Base-by-base conservation (phyloP, 2,113 vertebrate species). In the Siniperca knerii region DNA sequence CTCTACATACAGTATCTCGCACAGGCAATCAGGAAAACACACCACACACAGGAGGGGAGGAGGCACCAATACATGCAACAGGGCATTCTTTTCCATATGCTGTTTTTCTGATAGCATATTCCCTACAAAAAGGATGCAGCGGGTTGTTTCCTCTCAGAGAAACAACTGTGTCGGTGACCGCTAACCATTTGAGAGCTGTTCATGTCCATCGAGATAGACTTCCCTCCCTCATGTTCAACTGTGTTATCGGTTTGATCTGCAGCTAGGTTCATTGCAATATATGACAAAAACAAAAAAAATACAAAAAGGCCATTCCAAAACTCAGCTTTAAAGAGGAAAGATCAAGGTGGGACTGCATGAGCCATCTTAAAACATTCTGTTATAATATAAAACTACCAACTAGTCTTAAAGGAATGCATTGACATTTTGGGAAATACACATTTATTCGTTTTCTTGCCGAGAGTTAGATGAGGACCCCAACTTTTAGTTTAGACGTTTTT, bases 81-180 rank as follows among this genome's bases (percentile, higher is more conserved):
- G 86, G 85, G 89, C 94, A 95, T 92, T 93, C 86, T 92, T 87
- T 88, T 90, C 82, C 62, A 92, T 92, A 79, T 91, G 92, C 90
- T 81, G 87, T 70, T 70, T 70, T 75, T 69, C 80, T 85, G 65
- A 79, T 85, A 91, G 90, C 78, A 85, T 86, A 86, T 81, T 83
- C 54, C 75, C 68, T 77, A n/a, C n/a, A 85, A 60, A 62, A 82
- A 70, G 72, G 21, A 76, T 75, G 79, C 77, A 77, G 73, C 29
- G 67, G 33, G 55, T 42, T 37, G 57, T 73, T 82, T 8, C 13
- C 58, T 50, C 61, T 67, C 25, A 33, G 65, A 55, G 57, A 74
- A 40, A 70, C 15, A 40, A 11, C 20, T 37, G 23, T 64, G 55
- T 35, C 21, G 12, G 33, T 40, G 48, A 80, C n/a, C 18, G 5